phyloP scores from a whole-genome alignment of 2,113 vertebrate species.

The Electrona antarctica region DNA sequence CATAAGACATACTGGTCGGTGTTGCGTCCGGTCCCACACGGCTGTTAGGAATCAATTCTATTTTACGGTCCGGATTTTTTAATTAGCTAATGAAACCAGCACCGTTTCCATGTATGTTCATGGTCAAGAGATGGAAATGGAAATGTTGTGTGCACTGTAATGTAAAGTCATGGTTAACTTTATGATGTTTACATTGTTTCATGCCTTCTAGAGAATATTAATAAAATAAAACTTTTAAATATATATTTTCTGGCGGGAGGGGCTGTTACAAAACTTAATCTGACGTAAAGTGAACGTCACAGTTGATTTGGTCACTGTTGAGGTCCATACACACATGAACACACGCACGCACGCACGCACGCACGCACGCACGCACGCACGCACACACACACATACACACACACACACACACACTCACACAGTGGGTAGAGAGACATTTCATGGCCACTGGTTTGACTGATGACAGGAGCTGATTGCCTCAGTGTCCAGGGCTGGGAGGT shows the following conservation, averaged over 20 bases:
- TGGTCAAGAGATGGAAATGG: too few relatives aligned
- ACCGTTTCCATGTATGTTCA: too few relatives aligned
- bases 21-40: too few relatives aligned
- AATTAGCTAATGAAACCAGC: too few relatives aligned
- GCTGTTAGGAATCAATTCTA: too few relatives aligned
- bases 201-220: too few relatives aligned
- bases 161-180: too few relatives aligned
- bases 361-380: not conserved
- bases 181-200: too few relatives aligned
- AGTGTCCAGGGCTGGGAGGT: conserved; percentile 32
- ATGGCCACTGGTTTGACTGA: conserved; percentile 59
- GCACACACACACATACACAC: not conserved
- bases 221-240: not conserved
- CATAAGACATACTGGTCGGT: too few relatives aligned
- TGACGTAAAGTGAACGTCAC: conserved; percentile 29
- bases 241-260: too few relatives aligned
- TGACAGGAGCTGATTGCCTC: conserved; percentile 64
- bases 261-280: not conserved
- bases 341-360: conserved; percentile 6
- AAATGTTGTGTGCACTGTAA: too few relatives aligned
- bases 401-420: conserved; percentile 3
- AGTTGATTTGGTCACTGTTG: conserved; percentile 34
- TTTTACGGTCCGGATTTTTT: too few relatives aligned
- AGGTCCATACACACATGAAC: not conserved
- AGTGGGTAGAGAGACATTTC: conserved; percentile 52